Percentiles rank a stretch among this genome's conserved stretches.
Conservation (phyloP, 2,888 invertebrate species). For the Limnephilus rhombicus region DNA sequence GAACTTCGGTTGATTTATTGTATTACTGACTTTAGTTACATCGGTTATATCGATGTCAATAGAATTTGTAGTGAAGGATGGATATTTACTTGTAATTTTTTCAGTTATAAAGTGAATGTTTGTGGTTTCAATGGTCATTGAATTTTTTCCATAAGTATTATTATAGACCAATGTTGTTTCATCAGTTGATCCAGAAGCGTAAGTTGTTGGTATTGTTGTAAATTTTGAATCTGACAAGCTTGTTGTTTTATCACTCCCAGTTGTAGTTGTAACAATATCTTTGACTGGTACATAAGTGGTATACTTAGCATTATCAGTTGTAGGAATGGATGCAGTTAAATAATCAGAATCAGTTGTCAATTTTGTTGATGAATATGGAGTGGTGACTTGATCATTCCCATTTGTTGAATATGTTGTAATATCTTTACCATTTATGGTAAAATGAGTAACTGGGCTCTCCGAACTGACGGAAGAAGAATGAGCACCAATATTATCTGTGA, state of each 20-base stretch:
- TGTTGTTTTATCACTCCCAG: constrained; percentile 6
- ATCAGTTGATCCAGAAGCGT: background rate
- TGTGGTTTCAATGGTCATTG: background rate
- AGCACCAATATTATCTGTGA: constrained; percentile 40
- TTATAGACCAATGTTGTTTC: background rate
- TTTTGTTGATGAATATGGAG: constrained; percentile 13
- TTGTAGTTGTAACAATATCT: background rate
- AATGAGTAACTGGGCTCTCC: constrained; percentile 17
- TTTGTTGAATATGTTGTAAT: constrained; percentile 7
- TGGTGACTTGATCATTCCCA: background rate
- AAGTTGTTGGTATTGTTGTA: background rate
- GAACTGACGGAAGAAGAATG: constrained; percentile 43
- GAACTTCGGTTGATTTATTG: background rate
- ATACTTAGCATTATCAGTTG: background rate
- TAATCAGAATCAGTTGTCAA: constrained; percentile 1
- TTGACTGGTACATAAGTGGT: background rate
- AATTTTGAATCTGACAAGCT: background rate
- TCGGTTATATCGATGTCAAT: background rate
- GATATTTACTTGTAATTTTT: constrained; percentile 39
- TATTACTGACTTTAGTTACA: background rate
- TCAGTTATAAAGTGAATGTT: constrained; percentile 39
- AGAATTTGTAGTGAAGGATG: background rate
- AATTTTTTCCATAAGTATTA: background rate
- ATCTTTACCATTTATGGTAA: constrained; percentile 23
- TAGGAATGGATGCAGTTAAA: background rate